Percentiles rank a stretch among this genome's conserved stretches.
Conservation (phyloP, 92 coral and sea anemone species). For the Porites rus region DNA sequence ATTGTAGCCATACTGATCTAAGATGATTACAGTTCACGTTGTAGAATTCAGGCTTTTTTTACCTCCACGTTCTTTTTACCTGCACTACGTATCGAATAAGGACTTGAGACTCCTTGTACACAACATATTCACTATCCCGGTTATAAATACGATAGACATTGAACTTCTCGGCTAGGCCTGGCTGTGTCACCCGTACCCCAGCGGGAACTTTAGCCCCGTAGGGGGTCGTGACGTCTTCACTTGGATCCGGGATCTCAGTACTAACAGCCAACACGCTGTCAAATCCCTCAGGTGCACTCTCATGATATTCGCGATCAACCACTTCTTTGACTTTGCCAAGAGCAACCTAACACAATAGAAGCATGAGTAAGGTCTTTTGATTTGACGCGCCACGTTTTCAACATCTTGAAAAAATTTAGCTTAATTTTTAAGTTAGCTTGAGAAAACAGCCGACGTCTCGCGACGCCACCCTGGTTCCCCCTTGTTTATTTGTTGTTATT, state of each 20-base stretch:
- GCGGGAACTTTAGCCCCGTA: constrained; percentile 89
- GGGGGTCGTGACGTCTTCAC: constrained; percentile 83
- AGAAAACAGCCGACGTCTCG: no score
- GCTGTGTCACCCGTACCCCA: constrained; percentile 66
- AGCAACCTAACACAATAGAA: constrained; percentile 70
- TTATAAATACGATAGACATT: not conserved
- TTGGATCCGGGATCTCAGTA: constrained; percentile 73
- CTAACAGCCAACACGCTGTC: constrained; percentile 77
- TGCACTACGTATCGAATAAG: constrained; percentile 73
- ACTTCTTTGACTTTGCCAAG: constrained; percentile 40
- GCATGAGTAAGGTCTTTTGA: no score
- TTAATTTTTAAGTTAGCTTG: no score
- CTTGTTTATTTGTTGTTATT: no score
- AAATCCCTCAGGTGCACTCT: constrained; percentile 70
- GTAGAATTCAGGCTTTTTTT: not conserved
- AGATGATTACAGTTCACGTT: no score
- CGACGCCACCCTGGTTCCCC: no score
- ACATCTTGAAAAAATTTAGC: no score
- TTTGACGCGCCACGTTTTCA: no score
- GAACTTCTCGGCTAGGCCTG: constrained; percentile 56
- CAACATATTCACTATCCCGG: constrained; percentile 72
- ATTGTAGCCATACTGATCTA: no score
- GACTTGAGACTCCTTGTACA: constrained; percentile 82
- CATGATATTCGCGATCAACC: constrained; percentile 23
- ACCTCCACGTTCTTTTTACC: constrained; percentile 6